phyloP scores from a whole-genome alignment of 1,140 invertebrate genomes.

The Brachionus rotundiformis region DNA sequence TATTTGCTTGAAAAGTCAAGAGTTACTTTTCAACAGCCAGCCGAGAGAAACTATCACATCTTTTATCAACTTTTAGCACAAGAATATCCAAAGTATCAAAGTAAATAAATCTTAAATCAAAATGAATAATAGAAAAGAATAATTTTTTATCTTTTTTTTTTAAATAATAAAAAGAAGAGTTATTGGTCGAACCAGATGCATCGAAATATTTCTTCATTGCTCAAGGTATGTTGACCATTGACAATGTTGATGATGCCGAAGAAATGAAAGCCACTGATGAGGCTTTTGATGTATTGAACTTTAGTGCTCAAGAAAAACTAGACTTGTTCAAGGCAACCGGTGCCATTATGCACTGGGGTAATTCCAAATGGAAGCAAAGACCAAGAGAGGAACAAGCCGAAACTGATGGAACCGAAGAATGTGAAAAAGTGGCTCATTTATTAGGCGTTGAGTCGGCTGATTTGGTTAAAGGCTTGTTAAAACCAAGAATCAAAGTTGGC shows the following conservation, averaged over 20 bases:
- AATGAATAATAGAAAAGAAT: background rate
- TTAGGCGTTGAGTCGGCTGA: slow-evolving; percentile 71
- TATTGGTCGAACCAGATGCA: slow-evolving; percentile 79
- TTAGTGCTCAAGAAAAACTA: slow-evolving; percentile 90
- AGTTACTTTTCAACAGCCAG: slow-evolving; percentile 94
- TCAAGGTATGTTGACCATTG: slow-evolving; percentile 94
- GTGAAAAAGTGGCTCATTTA: slow-evolving; percentile 86
- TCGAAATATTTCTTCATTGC: slow-evolving; percentile 87
- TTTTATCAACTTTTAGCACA: slow-evolving; percentile 99
- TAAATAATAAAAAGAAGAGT: slow-evolving; percentile 71
- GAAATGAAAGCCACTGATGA: slow-evolving; percentile 89
- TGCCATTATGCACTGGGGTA: slow-evolving; percentile 95
- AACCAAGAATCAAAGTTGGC: slow-evolving; percentile 69
- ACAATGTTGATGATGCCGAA: slow-evolving; percentile 91
- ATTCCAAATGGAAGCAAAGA: slow-evolving; percentile 99
- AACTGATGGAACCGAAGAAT: slow-evolving; percentile 92
- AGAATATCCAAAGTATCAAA: slow-evolving; percentile 70
- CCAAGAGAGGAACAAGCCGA: slow-evolving; percentile 99
- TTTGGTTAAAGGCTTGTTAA: slow-evolving; percentile 68
- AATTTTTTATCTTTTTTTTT: background rate
- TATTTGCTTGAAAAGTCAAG: slow-evolving; percentile 99
- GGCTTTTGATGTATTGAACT: slow-evolving; percentile 96
- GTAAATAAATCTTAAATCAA: slow-evolving; percentile 54
- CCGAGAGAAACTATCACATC: slow-evolving; percentile 99
- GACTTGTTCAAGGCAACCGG: slow-evolving; percentile 95